phyloP scores from a whole-genome alignment of 2,797 vertebrate genomes.

The Mycteria americana region DNA sequence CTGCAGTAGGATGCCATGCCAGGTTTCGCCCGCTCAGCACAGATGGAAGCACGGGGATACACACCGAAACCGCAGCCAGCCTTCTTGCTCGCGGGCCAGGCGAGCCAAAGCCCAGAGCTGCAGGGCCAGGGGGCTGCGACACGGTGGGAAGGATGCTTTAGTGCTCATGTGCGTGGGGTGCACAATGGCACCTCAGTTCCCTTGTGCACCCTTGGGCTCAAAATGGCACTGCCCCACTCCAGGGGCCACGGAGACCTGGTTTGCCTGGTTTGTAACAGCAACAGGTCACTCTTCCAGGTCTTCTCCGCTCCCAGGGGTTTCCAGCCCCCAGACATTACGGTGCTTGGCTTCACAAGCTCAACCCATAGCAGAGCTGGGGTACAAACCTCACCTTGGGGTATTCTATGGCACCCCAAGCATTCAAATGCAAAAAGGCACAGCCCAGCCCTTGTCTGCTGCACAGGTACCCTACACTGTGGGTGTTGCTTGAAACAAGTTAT shows the following conservation, averaged over 20 bases:
- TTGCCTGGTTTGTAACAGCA: not conserved
- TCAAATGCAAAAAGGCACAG: not conserved
- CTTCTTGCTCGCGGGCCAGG: accelerated
- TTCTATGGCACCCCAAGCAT: accelerated
- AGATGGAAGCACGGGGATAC: not conserved
- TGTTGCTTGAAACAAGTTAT: not conserved
- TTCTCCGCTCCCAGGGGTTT: not conserved
- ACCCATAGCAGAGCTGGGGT: accelerated
- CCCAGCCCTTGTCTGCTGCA: not conserved
- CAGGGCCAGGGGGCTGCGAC: not conserved
- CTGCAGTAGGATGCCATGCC: conserved; percentile 14
- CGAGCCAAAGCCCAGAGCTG: not conserved
- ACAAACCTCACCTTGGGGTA: not conserved
- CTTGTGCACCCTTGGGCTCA: not conserved
- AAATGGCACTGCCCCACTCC: not conserved
- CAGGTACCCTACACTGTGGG: not conserved
- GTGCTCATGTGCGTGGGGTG: not conserved
- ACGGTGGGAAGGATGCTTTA: accelerated
- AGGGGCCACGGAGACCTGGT: not conserved
- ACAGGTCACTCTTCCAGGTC: not conserved
- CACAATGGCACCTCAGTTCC: not conserved
- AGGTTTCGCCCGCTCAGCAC: not conserved
- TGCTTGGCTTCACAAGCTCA: not conserved
- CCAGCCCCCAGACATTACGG: not conserved
- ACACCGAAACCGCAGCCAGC: accelerated